These are phyloP conservation scores for Chiloscyllium plagiosum DNA, from an alignment of 2,113 vertebrate genomes.

Conservation along the genomic window DNA sequence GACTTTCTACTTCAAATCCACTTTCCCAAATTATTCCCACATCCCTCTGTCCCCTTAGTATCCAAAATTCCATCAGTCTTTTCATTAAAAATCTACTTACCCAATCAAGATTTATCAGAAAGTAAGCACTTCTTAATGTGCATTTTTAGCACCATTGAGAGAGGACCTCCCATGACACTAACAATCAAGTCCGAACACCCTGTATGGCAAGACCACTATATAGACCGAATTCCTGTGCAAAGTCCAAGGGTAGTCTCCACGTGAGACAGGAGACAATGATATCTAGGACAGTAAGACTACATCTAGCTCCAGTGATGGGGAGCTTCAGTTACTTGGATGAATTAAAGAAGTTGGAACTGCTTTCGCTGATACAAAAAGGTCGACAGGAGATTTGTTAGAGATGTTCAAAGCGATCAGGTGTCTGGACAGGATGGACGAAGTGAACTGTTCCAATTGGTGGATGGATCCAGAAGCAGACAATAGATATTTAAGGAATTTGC, in stretches of 20 bases:
- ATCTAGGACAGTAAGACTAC: background rate
- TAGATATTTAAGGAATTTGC: background rate
- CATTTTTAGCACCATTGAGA: background rate
- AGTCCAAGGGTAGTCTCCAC: background rate
- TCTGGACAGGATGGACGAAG: background rate
- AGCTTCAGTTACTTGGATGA: background rate
- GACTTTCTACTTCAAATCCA: no score
- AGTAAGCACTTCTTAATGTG: background rate
- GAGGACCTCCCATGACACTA: background rate
- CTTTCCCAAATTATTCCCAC: no score
- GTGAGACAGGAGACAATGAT: background rate
- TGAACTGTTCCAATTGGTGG: background rate
- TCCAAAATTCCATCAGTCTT: no score
- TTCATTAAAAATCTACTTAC: no score
- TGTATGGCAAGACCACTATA: background rate
- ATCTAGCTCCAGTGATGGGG: background rate
- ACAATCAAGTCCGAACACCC: background rate
- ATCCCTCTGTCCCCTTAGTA: no score
- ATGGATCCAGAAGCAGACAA: no score
- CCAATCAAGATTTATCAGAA: no score
- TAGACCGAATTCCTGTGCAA: background rate
- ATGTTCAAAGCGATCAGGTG: no score
- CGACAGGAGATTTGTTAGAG: no score
- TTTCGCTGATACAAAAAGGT: background rate
- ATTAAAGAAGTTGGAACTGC: background rate